A percentile compares a stretch with the other conserved stretches of the same genome.
Evolutionary conservation across 2,888 invertebrate genomes (phyloP).

Genomic region (Eilema griseolum): DNA sequence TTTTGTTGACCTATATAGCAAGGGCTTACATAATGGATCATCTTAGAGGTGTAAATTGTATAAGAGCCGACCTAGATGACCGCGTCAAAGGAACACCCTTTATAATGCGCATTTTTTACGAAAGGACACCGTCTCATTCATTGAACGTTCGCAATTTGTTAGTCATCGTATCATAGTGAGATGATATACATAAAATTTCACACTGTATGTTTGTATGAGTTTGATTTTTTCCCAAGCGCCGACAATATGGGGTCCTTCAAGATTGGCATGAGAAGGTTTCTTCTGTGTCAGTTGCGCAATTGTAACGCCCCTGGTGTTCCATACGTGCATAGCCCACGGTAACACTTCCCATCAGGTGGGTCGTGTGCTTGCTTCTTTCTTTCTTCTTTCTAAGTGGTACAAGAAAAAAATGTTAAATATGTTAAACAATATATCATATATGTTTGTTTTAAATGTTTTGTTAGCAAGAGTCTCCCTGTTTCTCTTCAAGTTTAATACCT

Average conservation of each 20-base stretch:
- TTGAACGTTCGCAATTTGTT: slow-evolving; percentile 5
- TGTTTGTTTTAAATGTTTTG: neutral
- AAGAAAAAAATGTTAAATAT: no score
- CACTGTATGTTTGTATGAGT: neutral
- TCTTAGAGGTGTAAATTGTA: slow-evolving; percentile 5
- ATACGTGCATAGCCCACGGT: no score
- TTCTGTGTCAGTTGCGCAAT: no score
- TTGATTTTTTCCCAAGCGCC: neutral
- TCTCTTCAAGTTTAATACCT: no score
- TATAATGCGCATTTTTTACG: neutral
- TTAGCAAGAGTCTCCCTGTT: neutral
- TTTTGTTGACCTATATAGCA: slow-evolving; percentile 10
- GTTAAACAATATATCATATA: no score
- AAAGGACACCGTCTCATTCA: slow-evolving; percentile 9
- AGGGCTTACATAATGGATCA: slow-evolving; percentile 9
- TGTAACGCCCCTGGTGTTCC: no score
- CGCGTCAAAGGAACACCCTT: slow-evolving; percentile 13
- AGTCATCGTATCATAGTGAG: slow-evolving; percentile 14
- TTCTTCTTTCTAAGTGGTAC: no score
- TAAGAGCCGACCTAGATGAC: slow-evolving; percentile 13
- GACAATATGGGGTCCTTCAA: no score
- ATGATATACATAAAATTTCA: neutral
- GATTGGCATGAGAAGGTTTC: no score
- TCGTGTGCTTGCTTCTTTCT: no score
- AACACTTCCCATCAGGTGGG: no score